These are phyloP conservation scores for Regulus satrapa DNA, from an alignment of 2,113 vertebrate species.

Conservation along the genomic window DNA sequence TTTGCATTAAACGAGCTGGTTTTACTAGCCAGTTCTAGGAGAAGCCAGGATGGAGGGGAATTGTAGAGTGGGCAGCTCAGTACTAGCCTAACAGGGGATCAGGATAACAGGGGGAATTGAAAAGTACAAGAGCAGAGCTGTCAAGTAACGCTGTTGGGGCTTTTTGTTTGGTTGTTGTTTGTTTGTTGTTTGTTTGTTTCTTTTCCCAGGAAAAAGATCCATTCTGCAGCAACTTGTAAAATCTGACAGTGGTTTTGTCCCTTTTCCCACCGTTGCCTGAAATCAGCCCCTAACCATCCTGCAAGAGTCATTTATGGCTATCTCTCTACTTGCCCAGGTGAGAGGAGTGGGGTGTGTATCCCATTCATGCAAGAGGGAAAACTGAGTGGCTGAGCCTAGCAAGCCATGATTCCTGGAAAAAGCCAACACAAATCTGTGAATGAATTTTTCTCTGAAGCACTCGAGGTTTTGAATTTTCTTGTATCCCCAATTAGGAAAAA, in stretches of 20 bases:
- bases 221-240: not conserved
- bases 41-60: not conserved
- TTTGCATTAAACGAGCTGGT: not conserved
- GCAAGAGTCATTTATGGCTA: not conserved
- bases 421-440: not conserved
- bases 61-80: not conserved
- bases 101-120: not conserved
- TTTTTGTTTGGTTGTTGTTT: not conserved
- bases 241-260: not conserved
- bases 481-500: constrained; percentile 9
- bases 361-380: not conserved
- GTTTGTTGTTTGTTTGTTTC: not conserved
- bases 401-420: not conserved
- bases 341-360: not conserved
- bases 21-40: not conserved
- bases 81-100: not conserved
- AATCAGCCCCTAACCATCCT: not conserved
- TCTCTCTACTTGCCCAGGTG: not conserved
- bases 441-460: not conserved
- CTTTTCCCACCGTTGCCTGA: accelerated
- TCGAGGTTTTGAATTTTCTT: constrained; percentile 1
- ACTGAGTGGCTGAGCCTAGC: not conserved
- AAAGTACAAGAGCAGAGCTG: not conserved
- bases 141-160: not conserved
- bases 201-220: not conserved